Evolutionary conservation across 2,113 vertebrate species (phyloP).

Genomic region (Pygoscelis adeliae): DNA sequence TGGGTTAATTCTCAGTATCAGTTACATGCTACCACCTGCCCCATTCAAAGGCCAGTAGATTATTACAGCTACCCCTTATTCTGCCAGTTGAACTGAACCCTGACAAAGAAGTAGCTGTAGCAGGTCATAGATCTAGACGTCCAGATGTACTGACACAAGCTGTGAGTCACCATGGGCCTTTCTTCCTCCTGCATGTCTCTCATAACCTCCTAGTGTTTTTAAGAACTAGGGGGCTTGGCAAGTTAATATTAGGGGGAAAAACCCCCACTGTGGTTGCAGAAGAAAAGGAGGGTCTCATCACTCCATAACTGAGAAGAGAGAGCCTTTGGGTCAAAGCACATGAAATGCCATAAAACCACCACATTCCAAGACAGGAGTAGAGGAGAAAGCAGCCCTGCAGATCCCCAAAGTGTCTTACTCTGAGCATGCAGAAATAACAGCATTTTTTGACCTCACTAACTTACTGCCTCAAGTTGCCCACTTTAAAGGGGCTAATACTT

Average conservation of each 20-base stretch:
- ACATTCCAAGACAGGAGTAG: background rate
- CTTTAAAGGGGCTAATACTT: conserved; percentile 30
- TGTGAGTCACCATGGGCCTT: background rate
- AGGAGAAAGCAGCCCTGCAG: background rate
- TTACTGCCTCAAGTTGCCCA: background rate
- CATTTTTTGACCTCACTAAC: conserved; percentile 9
- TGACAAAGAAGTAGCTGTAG: background rate
- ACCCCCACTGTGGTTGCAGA: background rate
- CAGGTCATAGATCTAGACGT: background rate
- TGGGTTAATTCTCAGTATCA: background rate
- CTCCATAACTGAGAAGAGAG: background rate
- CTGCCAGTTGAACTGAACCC: background rate
- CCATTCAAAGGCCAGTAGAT: background rate
- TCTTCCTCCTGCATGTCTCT: background rate
- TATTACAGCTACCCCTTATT: background rate
- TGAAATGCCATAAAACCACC: background rate
- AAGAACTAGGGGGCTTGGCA: background rate
- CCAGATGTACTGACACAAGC: background rate
- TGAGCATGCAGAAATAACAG: background rate
- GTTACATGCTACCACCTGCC: background rate
- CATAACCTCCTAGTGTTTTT: background rate
- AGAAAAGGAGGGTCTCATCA: background rate
- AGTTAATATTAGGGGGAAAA: background rate
- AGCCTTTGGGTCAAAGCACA: background rate
- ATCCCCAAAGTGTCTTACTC: background rate